Evolutionary conservation across 2,113 vertebrate species (phyloP).

Genomic region (Anguilla japonica): DNA sequence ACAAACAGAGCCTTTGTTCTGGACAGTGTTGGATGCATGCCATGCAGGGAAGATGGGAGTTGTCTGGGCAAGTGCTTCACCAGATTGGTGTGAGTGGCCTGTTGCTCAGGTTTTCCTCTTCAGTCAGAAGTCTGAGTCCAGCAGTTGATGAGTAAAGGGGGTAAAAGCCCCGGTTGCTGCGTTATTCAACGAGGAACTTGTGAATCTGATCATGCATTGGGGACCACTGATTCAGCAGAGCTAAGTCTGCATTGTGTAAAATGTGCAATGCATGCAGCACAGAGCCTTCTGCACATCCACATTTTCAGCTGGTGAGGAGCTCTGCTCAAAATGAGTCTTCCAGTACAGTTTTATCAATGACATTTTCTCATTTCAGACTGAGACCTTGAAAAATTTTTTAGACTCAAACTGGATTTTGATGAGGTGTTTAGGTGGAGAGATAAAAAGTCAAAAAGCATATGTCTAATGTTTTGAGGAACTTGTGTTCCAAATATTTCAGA

Average conservation of each 20-base stretch:
- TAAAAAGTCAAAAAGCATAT: background rate
- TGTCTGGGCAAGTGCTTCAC: background rate
- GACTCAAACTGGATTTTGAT: background rate
- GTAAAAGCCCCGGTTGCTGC: too few relatives aligned
- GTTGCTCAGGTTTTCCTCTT: background rate
- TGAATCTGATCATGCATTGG: background rate
- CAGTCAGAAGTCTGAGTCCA: background rate
- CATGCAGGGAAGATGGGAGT: background rate
- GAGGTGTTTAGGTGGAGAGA: background rate
- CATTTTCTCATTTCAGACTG: background rate
- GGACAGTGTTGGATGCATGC: background rate
- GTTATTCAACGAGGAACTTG: background rate
- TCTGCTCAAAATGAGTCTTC: background rate
- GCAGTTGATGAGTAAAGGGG: too few relatives aligned
- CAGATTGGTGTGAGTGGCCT: background rate
- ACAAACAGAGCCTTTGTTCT: background rate
- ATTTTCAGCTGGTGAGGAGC: slow-evolving; percentile 10
- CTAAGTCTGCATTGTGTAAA: slow-evolving; percentile 6
- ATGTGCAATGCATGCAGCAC: background rate
- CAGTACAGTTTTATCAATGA: background rate
- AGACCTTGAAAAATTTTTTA: background rate
- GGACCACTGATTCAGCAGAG: slow-evolving; percentile 4
- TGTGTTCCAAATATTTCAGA: background rate
- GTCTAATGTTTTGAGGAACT: background rate
- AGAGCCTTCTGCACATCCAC: slow-evolving; percentile 21